A percentile compares a stretch with the other conserved stretches of the same genome.
Evolutionary conservation across 2,113 vertebrate species (phyloP).

Genomic region (Pangasianodon hypophthalmus): DNA sequence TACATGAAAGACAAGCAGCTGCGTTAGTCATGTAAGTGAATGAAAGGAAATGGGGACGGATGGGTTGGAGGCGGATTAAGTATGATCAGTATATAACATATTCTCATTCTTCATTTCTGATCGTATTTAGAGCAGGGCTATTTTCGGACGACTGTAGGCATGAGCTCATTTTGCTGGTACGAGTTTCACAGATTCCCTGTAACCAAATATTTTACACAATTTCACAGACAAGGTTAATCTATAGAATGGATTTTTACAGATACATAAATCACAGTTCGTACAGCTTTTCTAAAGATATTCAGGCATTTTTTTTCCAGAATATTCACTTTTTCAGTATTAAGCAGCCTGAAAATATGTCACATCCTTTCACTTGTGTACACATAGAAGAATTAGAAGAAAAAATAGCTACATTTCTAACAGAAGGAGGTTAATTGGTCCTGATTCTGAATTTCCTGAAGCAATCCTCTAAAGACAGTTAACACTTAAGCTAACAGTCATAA

Average conservation of each 20-base stretch:
- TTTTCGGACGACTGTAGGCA: constrained; percentile 15
- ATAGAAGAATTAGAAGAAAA: background rate
- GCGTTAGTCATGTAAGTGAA: constrained; percentile 45
- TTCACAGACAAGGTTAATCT: background rate
- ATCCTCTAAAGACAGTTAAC: background rate
- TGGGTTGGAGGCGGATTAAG: constrained; percentile 23
- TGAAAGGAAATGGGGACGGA: constrained; percentile 24
- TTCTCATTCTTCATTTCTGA: constrained; percentile 3
- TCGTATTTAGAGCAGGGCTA: constrained; percentile 14
- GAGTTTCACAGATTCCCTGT: background rate
- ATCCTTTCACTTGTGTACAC: background rate
- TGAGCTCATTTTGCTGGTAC: background rate
- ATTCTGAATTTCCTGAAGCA: background rate
- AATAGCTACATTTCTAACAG: background rate
- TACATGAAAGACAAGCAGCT: constrained; percentile 44
- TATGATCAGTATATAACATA: constrained; percentile 8
- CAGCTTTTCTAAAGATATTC: background rate
- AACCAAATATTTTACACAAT: background rate
- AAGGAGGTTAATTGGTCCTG: background rate
- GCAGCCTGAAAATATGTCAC: background rate
- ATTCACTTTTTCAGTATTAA: background rate
- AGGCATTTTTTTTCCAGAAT: background rate
- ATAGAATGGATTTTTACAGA: background rate
- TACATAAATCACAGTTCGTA: too few species aligned
- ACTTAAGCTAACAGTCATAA: background rate